These are phyloP conservation scores for Parapristionchus giblindavisi DNA, from an alignment of 2,888 invertebrate species.

Conservation along the genomic window DNA sequence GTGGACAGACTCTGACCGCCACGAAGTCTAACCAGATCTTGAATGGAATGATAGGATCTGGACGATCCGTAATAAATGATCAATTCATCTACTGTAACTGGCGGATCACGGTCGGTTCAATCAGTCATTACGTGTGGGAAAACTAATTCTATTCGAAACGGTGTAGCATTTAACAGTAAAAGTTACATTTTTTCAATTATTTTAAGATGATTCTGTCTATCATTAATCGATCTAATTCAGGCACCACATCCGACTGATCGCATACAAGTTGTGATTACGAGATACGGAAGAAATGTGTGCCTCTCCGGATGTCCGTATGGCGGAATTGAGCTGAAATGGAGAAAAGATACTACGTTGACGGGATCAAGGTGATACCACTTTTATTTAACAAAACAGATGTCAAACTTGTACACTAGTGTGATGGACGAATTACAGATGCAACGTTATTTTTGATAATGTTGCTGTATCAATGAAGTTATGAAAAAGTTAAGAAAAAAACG, in stretches of 20 bases:
- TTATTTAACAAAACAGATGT: no score
- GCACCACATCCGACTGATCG: slow-evolving; percentile 9
- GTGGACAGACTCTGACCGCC: slow-evolving; percentile 18
- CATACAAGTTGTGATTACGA: slow-evolving; percentile 31
- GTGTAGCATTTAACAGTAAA: no score
- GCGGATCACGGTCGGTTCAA: slow-evolving; percentile 29
- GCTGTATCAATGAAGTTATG: no score
- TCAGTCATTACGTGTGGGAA: no score
- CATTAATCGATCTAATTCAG: not conserved
- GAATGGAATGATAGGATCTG: no score
- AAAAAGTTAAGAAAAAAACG: no score
- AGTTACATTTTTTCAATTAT: no score
- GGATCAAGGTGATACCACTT: slow-evolving; percentile 58
- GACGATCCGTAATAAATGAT: not conserved
- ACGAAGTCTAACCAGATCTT: not conserved
- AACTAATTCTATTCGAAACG: no score
- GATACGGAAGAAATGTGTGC: slow-evolving; percentile 27
- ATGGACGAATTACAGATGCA: no score
- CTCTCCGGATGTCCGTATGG: slow-evolving; percentile 59
- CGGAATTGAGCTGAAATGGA: slow-evolving; percentile 61
- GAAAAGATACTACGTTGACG: slow-evolving; percentile 50
- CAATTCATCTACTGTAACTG: slow-evolving; percentile 38
- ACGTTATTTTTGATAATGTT: no score
- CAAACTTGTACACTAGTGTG: no score
- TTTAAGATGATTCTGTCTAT: no score